Base-by-base conservation (phyloP, 2,113 vertebrate genomes). In the Mobula birostris region DNA sequence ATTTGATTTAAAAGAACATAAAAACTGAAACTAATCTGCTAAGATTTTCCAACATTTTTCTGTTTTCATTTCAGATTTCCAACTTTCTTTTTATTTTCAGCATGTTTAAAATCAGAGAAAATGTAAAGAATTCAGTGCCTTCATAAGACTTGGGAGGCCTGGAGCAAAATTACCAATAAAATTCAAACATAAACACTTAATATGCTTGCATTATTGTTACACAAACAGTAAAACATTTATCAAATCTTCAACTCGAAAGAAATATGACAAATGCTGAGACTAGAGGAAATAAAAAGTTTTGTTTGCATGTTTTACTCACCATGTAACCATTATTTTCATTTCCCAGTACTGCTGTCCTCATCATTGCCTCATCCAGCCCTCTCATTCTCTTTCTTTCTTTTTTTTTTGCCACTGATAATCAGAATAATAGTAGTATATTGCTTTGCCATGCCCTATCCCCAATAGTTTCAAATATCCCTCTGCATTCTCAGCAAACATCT, bases 1-100 rank as follows among this genome's bases (percentile, higher is more conserved):
- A 90, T 90, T 90, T 68, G 63, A 90, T n/a, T 7, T 66, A 24
- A 61, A 66, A 90, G 68, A 90, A n/a, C 61, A 68, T 90, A n/a
- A 68, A 66, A 90, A 61, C n/a, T 66, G 5, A 48, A 48, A 48
- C 48, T 48, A 4, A 48, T 48, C 48, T 48, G 48, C 48, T 48
- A 4, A 48, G 48, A 48, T 48, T 48, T 48, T 48, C 48, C 48
- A 48, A 48, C 48, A 48, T 48, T 48, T 48, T 48, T 48, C 48
- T 48, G 48, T 4, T 48, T 48, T 48, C 3, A 48, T 48, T 2
- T 48, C 48, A 48, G 48, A 48, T 48, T 48, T 48, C 48, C 48
- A 48, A 48, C 48, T 48, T 48, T 48, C 48, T 48, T 48, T 48
- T 48, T 2, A 2, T 48, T 48, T 48, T 48, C 48, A 48, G 3